Base-by-base conservation (phyloP, 2,797 vertebrate species). In the Trematomus bernacchii region DNA sequence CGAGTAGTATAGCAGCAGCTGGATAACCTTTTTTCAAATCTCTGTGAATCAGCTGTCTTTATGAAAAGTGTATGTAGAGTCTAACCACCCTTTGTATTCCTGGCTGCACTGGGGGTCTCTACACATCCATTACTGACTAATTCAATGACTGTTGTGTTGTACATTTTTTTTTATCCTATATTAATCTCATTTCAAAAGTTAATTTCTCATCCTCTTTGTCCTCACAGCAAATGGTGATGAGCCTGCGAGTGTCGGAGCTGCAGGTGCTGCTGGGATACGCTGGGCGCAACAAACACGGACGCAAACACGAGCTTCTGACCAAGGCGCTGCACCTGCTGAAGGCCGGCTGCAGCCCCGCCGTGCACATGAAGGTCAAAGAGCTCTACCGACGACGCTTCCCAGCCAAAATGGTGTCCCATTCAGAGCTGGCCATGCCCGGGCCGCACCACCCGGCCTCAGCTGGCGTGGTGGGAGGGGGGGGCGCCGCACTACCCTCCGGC, bases 351-450 rank as follows among this genome's bases (percentile, higher is more conserved):
- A 99, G 97, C 86, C 97, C 98, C 16, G 98, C 98, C 33, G 96
- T 99, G 30, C 98, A 99, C 91, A 97, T 99, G 96, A 99, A 99
- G 95, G 96, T 99, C 93, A 99, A 99, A 93, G 98, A 99, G 95
- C 96, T 99, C 68, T 99, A 99, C 91, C 93, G 98, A 87, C 94
- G 98, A 40, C 96, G 98, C 83, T 99, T 99, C 88, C 98, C 98
- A 4, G 96, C 97, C 91, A 99, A 99, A 91, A 97, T 99, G 92
- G 93, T 98, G 64, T 97, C 96, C 10, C 97, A 97, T 3, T 96
- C 96, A 37, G 98, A 99, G 88, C 95, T 98, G 88, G 94, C 96
- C 33, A 89, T 98, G 83, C 87, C 97, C 52, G 95, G 93, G 7
- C 96, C 97, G 4, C 98, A 98, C 90, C 96, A 97, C 52, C 95